Evolutionary conservation across 2,113 vertebrate species (phyloP), one percentile per base, ranked within the genome.

Genomic region (Oncorhynchus mykiss): DNA sequence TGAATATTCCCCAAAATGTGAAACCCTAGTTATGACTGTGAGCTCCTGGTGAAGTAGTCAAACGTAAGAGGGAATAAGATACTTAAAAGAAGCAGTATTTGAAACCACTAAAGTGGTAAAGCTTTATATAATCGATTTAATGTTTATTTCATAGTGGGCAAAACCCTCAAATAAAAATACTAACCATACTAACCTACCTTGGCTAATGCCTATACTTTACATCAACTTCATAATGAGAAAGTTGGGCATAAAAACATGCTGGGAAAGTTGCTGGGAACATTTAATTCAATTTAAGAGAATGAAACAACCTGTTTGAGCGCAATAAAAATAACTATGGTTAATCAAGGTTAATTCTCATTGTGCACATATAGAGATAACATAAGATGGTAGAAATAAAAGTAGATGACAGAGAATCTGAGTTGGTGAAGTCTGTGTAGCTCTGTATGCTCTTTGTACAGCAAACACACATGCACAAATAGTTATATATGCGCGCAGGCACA

Each of bases 271-370:
- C 39, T 45, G 39, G 39, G 16, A 54, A 54, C 51, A 54, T 18
- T 18, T 18, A 5, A 54, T 5, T 54, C 0, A 14, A 54, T 54
- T 5, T 54, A 54, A 54, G 51, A 54, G 51, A 45, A 11, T 54
- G 12, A 54, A 54, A 54, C 12, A 54, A 18, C 16, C 51, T 18
- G 51, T 18, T 5, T 70, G 39, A 25, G 78, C 24, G 84, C 67
- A 72, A 79, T 22, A 22, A 31, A 22, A 83, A 85, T 79, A 67
- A 78, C 31, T 22, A n/a, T 54, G 78, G 82, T 88, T 87, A 88
- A 91, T 86, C 82, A 34, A 72, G 78, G 82, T 89, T 86, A 89
- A 89, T 88, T 86, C 81, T 74, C 82, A 80, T 89, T 86, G 85
- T 14, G 69, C 82, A 82, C 78, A 78, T 72, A 45, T 45, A 81